Evolutionary conservation across 2,888 invertebrate genomes (phyloP).

Genomic region (Tholera decimalis): DNA sequence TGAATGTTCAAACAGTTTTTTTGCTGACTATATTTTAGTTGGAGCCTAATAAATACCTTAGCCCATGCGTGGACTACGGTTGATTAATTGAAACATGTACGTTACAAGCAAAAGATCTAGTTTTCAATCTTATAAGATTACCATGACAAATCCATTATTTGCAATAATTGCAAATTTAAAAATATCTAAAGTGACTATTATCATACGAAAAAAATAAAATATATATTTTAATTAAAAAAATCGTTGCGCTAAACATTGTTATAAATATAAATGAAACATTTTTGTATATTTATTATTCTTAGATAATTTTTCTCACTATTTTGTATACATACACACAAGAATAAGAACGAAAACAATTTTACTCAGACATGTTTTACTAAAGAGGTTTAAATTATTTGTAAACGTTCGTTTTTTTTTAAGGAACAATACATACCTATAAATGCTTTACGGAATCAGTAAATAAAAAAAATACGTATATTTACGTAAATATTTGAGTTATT

Average conservation of each 20-base stretch:
- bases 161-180: conserved; percentile 29
- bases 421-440: conserved; percentile 75
- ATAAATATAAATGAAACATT: conserved; percentile 59
- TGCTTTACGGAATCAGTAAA: conserved; percentile 83
- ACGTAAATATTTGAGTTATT: conserved; percentile 71
- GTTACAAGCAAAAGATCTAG: conserved; percentile 41
- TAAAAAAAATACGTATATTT: conserved; percentile 59
- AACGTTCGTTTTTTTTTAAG: conserved; percentile 52
- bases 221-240: conserved; percentile 34
- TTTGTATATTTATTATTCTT: conserved; percentile 49
- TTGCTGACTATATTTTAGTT: not conserved
- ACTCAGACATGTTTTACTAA: conserved; percentile 52
- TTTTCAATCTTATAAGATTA: conserved; percentile 35
- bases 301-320: conserved; percentile 67
- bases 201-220: conserved; percentile 36
- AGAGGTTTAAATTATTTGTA: conserved; percentile 43
- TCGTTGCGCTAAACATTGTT: conserved; percentile 44
- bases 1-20: too few species aligned
- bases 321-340: conserved; percentile 58
- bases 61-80: not conserved
- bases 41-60: not conserved
- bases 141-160: conserved; percentile 52
- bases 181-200: conserved; percentile 33
- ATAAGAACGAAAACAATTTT: conserved; percentile 52
- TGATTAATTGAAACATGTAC: conserved; percentile 1